Evolutionary conservation across 2,113 vertebrate species (phyloP).

Genomic region (Columba janthina): DNA sequence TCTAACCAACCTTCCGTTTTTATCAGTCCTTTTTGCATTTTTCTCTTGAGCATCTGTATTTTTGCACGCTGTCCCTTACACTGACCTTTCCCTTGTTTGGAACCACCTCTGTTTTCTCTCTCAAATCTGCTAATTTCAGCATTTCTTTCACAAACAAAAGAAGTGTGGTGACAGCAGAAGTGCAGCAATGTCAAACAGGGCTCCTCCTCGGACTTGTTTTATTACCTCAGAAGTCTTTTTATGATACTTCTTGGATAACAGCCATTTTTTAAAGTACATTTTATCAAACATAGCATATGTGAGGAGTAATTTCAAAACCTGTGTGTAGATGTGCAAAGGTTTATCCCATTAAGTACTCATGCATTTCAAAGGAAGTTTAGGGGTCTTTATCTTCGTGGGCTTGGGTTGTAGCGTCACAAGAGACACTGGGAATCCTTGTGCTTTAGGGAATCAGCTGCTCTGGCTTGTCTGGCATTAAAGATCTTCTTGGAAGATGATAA

Average conservation of each 20-base stretch:
- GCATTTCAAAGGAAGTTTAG: not conserved
- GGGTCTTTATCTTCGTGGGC: not conserved
- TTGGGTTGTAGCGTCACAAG: fast-evolving
- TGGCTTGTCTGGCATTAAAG: not conserved
- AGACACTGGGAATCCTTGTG: fast-evolving
- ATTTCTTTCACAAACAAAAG: not conserved
- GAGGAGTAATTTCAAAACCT: not conserved
- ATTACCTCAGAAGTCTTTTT: not conserved
- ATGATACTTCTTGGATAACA: not conserved
- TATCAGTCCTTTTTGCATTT: not conserved
- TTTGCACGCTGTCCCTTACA: not conserved
- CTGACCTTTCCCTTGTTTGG: not conserved
- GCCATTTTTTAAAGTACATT: not conserved
- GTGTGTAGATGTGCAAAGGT: fast-evolving
- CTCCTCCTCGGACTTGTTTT: not conserved
- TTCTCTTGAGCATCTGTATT: not conserved
- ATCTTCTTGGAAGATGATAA: not conserved
- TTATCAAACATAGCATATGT: not conserved
- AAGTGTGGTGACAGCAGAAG: not conserved
- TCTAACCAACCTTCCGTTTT: not conserved
- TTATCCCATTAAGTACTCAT: fast-evolving
- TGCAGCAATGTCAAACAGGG: not conserved
- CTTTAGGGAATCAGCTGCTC: not conserved
- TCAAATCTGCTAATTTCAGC: not conserved
- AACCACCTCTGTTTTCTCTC: not conserved